A percentile compares a stretch with the other conserved stretches of the same genome.
phyloP scores from a whole-genome alignment of 2,113 vertebrate species.

The Puma concolor region DNA sequence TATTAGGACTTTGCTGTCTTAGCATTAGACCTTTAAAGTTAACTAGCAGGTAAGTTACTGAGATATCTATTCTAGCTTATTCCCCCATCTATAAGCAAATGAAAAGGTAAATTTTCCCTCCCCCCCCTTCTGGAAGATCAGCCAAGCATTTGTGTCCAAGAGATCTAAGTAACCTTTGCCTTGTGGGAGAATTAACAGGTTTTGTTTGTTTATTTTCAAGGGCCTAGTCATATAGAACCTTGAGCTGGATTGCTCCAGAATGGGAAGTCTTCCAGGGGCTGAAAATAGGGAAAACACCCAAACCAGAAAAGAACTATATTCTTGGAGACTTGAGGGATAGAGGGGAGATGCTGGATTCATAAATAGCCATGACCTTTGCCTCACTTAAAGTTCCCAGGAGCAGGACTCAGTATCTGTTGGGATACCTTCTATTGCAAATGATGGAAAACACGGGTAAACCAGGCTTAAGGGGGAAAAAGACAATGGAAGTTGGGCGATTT shows the following conservation, averaged over 20 bases:
- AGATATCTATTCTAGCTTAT: neutral
- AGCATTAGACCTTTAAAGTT: neutral
- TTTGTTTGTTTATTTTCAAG: constrained; percentile 30
- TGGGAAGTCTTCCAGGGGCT: neutral
- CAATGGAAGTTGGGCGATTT: neutral
- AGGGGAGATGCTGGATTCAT: neutral
- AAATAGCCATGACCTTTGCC: neutral
- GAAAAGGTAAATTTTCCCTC: constrained; percentile 11
- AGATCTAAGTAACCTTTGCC: neutral
- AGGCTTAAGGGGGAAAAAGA: neutral
- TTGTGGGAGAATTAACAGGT: constrained; percentile 31
- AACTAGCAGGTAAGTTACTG: constrained; percentile 3
- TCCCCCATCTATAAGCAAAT: neutral
- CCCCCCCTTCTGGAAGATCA: neutral
- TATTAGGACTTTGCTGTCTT: neutral
- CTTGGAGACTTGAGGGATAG: neutral
- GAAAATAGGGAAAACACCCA: neutral
- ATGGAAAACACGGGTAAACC: neutral
- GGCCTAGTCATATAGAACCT: neutral
- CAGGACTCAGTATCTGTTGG: neutral
- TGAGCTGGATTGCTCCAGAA: neutral
- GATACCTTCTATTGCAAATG: neutral
- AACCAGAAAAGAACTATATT: neutral
- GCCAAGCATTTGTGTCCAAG: neutral
- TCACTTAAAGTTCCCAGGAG: neutral